A percentile compares a stretch with the other conserved stretches of the same genome.
Conservation (phyloP, 2,797 vertebrate genomes). For the Knipowitschia caucasica region DNA sequence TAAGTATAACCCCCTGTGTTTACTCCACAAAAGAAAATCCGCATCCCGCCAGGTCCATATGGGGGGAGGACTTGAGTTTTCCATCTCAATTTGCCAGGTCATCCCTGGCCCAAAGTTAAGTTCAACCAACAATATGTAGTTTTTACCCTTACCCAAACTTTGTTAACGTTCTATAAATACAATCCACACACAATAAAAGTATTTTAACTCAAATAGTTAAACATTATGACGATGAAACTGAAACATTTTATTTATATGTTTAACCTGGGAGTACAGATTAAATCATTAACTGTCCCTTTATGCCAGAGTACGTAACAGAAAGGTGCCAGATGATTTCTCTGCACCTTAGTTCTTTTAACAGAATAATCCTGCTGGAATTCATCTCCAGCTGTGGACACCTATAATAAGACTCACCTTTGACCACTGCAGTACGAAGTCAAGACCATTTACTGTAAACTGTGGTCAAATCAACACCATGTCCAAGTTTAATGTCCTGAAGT, state of each 20-base stretch:
- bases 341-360: constrained; percentile 44
- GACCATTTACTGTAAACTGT: constrained; percentile 13
- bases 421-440: constrained; percentile 38
- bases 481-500: too few species aligned
- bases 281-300: too few species aligned
- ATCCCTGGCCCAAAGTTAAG: constrained; percentile 20
- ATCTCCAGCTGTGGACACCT: constrained; percentile 64
- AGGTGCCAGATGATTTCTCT: constrained; percentile 28
- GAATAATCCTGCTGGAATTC: constrained; percentile 70
- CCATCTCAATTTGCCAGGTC: constrained; percentile 33
- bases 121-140: too few species aligned
- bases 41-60: constrained; percentile 31
- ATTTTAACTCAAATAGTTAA: too few species aligned
- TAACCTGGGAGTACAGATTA: too few species aligned
- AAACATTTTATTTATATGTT: constrained; percentile 47
- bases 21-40: constrained; percentile 30
- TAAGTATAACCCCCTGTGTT: constrained; percentile 10
- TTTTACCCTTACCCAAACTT: too few species aligned
- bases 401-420: constrained; percentile 48
- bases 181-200: too few species aligned
- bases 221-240: too few species aligned
- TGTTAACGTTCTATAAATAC: too few species aligned
- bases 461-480: background rate
- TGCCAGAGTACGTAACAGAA: too few species aligned
- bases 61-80: constrained; percentile 39